Percentiles rank a stretch among this genome's conserved stretches.
Conservation (phyloP, 2,888 invertebrate genomes). For the Napeogenes inachia region DNA sequence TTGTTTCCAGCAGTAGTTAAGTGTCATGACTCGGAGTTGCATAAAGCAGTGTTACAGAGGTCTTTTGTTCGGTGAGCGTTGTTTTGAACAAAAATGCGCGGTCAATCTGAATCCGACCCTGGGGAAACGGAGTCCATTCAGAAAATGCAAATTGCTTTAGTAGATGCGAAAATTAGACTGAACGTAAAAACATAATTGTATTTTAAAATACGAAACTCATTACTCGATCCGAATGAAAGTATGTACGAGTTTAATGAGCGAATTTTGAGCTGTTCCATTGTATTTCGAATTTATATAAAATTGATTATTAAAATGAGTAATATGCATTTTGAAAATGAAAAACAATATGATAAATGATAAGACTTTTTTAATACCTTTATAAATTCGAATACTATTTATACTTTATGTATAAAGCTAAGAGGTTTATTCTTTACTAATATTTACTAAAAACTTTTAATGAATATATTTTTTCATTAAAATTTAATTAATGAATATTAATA, state of each 20-base stretch:
- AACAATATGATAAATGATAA: background rate
- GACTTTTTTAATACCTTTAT: background rate
- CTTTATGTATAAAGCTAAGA: too few species aligned
- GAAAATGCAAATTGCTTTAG: slow-evolving; percentile 37
- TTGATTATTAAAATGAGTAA: background rate
- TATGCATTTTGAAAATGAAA: background rate
- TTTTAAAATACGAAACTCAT: slow-evolving; percentile 21
- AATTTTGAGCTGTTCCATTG: background rate
- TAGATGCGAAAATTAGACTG: slow-evolving; percentile 31
- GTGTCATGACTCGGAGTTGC: slow-evolving; percentile 31
- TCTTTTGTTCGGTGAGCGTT: slow-evolving; percentile 43
- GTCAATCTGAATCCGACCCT: slow-evolving; percentile 39
- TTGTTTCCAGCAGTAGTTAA: background rate
- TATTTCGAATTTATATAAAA: background rate
- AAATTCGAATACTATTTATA: too few species aligned
- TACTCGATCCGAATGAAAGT: slow-evolving; percentile 4
- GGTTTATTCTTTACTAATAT: too few species aligned
- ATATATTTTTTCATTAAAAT: too few species aligned
- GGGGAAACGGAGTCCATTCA: slow-evolving; percentile 37
- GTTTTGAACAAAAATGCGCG: slow-evolving; percentile 44
- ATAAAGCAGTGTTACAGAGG: slow-evolving; percentile 41
- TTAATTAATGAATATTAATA: too few species aligned
- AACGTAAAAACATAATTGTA: slow-evolving; percentile 30
- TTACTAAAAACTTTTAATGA: too few species aligned
- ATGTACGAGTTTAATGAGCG: background rate